These are phyloP conservation scores for Stenolophus ochropezus DNA, from an alignment of 2,888 invertebrate species.

Conservation along the genomic window DNA sequence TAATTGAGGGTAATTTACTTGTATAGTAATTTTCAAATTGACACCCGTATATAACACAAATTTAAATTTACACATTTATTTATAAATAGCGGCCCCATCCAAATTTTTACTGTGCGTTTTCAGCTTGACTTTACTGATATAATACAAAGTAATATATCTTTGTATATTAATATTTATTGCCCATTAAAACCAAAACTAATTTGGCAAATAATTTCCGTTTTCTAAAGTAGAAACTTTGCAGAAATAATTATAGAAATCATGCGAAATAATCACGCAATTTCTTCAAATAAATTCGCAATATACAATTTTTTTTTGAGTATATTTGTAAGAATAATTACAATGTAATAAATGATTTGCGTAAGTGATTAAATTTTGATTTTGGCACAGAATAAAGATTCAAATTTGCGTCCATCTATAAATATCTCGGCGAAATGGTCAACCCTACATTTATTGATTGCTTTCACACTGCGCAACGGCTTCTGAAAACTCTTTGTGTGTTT, in stretches of 20 bases:
- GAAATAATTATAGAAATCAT: background rate
- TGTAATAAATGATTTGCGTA: too few relatives aligned
- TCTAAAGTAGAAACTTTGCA: background rate
- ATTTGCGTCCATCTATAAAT: background rate
- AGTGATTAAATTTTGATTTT: background rate
- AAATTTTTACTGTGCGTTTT: too few relatives aligned
- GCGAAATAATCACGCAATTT: background rate
- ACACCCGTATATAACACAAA: too few relatives aligned
- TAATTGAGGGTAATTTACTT: too few relatives aligned
- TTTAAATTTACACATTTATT: too few relatives aligned
- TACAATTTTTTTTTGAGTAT: too few relatives aligned
- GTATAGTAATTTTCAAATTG: too few relatives aligned
- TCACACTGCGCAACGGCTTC: background rate
- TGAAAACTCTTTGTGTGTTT: background rate
- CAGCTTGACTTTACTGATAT: too few relatives aligned
- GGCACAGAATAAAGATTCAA: background rate
- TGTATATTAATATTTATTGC: too few relatives aligned
- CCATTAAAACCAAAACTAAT: background rate
- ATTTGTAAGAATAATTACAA: too few relatives aligned
- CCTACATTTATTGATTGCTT: conserved; percentile 7
- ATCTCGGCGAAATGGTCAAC: background rate
- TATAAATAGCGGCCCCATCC: too few relatives aligned
- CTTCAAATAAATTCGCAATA: background rate
- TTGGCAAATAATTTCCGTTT: background rate
- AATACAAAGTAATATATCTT: too few relatives aligned